phyloP scores from a whole-genome alignment of 2,888 invertebrate genomes.

The Cerceris rybyensis region DNA sequence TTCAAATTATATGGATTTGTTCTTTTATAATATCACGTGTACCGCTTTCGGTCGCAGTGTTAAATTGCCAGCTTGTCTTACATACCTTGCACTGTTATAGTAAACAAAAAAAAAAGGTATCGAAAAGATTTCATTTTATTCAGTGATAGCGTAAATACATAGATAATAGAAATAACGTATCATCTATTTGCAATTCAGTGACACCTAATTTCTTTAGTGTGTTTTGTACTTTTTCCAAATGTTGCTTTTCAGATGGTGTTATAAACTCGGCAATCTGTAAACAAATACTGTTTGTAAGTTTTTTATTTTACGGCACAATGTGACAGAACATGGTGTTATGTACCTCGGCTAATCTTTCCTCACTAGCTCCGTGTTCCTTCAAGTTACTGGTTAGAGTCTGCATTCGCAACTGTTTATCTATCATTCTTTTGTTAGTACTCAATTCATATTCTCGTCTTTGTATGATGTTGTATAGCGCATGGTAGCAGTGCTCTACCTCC shows the following conservation, averaged over 20 bases:
- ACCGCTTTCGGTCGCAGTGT: neutral
- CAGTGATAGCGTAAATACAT: constrained; percentile 87
- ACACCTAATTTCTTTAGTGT: constrained; percentile 90
- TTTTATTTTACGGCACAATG: neutral
- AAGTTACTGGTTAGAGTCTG: constrained; percentile 91
- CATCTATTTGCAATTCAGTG: constrained; percentile 91
- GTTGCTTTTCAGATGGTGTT: constrained; percentile 91
- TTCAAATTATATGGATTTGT: constrained; percentile 25
- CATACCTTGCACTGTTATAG: neutral
- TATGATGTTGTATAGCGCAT: constrained; percentile 88
- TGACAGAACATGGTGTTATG: constrained; percentile 57
- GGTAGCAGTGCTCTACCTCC: constrained; percentile 88
- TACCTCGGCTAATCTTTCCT: constrained; percentile 91
- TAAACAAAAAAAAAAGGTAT: neutral
- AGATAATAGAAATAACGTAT: constrained; percentile 91
- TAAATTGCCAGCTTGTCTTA: neutral
- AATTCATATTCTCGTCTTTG: constrained; percentile 86
- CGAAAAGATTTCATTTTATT: constrained; percentile 69
- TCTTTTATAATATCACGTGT: constrained; percentile 7
- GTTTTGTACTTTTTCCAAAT: constrained; percentile 88
- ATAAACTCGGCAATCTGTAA: constrained; percentile 92
- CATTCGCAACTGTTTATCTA: constrained; percentile 93
- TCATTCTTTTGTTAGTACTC: constrained; percentile 88
- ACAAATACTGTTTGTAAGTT: constrained; percentile 14
- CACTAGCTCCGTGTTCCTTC: constrained; percentile 89